phyloP scores from a whole-genome alignment of 2,113 vertebrate species.

The Bungarus multicinctus region DNA sequence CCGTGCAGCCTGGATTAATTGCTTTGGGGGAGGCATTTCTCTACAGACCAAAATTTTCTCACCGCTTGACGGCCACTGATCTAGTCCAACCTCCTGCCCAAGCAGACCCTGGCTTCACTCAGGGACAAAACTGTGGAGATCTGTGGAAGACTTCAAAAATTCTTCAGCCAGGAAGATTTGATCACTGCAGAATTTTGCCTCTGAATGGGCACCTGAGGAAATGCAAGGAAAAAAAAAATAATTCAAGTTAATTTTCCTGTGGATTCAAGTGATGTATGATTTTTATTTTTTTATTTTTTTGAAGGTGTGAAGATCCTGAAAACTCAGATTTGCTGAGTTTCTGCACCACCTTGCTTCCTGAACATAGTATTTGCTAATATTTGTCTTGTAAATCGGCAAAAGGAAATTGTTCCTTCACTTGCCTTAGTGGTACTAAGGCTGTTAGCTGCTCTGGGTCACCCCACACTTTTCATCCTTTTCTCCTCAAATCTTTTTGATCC shows the following conservation, averaged over 20 bases:
- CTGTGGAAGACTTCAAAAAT: constrained; percentile 2
- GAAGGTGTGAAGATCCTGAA: background rate
- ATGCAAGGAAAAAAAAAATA: background rate
- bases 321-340: background rate
- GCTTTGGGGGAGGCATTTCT: no score
- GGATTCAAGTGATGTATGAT: background rate
- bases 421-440: background rate
- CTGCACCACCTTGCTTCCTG: background rate
- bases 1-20: no score
- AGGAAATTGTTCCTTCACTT: background rate
- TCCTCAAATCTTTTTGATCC: background rate
- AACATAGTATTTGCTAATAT: background rate
- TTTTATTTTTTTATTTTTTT: no score
- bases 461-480: background rate
- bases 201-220: background rate
- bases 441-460: background rate
- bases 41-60: no score
- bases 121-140: background rate
- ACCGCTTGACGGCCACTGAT: no score
- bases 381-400: background rate
- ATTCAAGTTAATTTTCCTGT: background rate
- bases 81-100: no score
- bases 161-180: background rate
- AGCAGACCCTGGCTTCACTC: no score
- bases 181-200: accelerated